Conservation (phyloP, 2,797 vertebrate genomes). For the Gorsachius magnificus region DNA sequence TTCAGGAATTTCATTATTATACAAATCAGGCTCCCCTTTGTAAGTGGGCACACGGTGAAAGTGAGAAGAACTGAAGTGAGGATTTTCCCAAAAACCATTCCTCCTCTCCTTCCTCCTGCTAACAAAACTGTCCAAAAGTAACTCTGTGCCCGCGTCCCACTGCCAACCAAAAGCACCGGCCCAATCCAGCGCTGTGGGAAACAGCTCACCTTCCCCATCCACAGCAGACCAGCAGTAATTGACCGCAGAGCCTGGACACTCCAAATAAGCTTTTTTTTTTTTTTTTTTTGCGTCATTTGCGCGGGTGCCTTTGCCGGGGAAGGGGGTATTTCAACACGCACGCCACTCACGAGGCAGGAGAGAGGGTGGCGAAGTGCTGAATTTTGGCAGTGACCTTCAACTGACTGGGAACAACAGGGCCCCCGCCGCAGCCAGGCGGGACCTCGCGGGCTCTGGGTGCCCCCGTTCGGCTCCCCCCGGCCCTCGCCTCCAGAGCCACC, state of each 20-base stretch:
- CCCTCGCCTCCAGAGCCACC: neutral
- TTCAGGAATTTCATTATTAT: neutral
- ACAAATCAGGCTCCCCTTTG: neutral
- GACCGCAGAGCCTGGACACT: neutral
- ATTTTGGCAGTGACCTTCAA: conserved; percentile 40
- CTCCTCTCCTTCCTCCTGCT: neutral
- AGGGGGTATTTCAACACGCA: neutral
- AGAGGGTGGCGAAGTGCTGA: neutral
- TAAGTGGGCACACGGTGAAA: fast-evolving
- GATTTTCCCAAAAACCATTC: neutral
- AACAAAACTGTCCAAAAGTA: neutral
- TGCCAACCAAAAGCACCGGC: neutral
- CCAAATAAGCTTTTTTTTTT: neutral
- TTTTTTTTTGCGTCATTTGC: neutral
- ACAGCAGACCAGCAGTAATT: neutral
- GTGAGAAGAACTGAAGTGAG: neutral
- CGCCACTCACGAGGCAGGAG: neutral
- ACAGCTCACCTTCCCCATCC: neutral
- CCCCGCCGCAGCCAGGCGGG: neutral
- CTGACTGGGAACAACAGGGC: neutral
- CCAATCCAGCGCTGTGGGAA: neutral
- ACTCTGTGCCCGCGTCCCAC: neutral
- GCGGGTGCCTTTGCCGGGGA: neutral
- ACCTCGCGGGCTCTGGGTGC: neutral
- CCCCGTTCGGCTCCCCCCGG: neutral